Evolutionary conservation across 2,113 vertebrate species (phyloP), one percentile per base, ranked within the genome.

Genomic region (Malaclemys terrapin): DNA sequence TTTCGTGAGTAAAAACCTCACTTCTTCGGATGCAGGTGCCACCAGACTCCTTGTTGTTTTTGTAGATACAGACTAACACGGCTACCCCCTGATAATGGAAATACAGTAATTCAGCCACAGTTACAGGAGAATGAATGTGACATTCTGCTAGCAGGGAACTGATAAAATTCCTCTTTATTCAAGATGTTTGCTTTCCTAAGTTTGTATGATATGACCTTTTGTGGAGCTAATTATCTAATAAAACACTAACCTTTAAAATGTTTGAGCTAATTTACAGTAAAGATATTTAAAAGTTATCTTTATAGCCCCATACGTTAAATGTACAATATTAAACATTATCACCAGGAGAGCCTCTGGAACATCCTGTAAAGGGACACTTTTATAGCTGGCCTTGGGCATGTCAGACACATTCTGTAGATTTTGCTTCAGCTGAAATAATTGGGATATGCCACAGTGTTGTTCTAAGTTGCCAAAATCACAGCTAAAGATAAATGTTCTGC

Each of bases 221-320:
- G 42, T 14, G 6, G 50, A 89, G 42, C 53, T 94, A 1, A 10
- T 94, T 95, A 92, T 92, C 45, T 94, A 88, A 91, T 81, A 82
- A 87, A 80, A 54, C 78, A 91, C 90, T 91, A 94, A 91, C 75
- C 86, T 95, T 93, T 95, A 87, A 85, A 96, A 88, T 90, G 80
- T 81, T 95, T 88, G 22, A 95, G 62, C 20, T 94, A 96, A 96
- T 96, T 69, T 94, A 80, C 0, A 1, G 13, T 72, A 90, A 91
- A 88, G 22, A 59, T 84, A 56, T 94, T 95, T 90, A 62, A 87
- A 62, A 87, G 78, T 86, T 85, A 47, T 82, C 52, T 95, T 91
- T 91, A 86, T 47, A 93, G 79, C 12, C 27, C 88, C 57, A 42
- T 10, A 85, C 47, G 59, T 79, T 82, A 96, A 96, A 83, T 90